These are phyloP conservation scores for Irena cyanogastra DNA, from an alignment of 2,113 vertebrate genomes.

Conservation along the genomic window DNA sequence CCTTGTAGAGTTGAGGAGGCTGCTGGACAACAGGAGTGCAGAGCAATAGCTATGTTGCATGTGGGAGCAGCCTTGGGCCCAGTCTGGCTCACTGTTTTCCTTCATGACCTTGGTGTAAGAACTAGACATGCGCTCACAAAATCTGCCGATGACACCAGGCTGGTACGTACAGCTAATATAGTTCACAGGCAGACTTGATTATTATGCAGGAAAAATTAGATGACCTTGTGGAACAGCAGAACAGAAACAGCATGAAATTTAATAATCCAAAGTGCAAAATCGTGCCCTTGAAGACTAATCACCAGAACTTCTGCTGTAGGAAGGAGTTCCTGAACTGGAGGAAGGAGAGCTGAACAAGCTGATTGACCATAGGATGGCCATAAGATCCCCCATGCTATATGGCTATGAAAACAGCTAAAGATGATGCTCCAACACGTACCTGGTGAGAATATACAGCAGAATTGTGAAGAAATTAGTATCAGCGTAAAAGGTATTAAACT, in stretches of 20 bases:
- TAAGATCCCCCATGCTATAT: neutral
- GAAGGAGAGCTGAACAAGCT: neutral
- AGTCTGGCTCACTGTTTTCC: neutral
- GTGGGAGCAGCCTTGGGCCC: neutral
- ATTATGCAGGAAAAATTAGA: conserved; percentile 57
- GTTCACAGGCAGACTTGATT: conserved; percentile 35
- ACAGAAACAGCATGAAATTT: conserved; percentile 57
- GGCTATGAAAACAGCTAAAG: neutral
- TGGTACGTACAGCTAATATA: neutral
- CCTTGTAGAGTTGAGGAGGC: neutral
- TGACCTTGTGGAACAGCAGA: conserved; percentile 58
- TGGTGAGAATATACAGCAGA: neutral
- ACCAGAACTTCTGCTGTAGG: neutral
- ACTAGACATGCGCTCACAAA: neutral
- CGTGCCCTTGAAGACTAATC: conserved; percentile 57
- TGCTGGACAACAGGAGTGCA: neutral
- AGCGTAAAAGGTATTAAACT: neutral
- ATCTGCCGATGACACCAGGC: conserved; percentile 2
- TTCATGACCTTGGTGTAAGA: neutral
- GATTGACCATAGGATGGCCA: neutral
- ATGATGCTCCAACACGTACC: neutral
- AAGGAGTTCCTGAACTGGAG: neutral
- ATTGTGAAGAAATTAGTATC: neutral
- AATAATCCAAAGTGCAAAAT: conserved; percentile 60
- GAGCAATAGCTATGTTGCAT: neutral